Evolutionary conservation across 2,797 vertebrate species (phyloP).

Genomic region (Sparidentex hasta): DNA sequence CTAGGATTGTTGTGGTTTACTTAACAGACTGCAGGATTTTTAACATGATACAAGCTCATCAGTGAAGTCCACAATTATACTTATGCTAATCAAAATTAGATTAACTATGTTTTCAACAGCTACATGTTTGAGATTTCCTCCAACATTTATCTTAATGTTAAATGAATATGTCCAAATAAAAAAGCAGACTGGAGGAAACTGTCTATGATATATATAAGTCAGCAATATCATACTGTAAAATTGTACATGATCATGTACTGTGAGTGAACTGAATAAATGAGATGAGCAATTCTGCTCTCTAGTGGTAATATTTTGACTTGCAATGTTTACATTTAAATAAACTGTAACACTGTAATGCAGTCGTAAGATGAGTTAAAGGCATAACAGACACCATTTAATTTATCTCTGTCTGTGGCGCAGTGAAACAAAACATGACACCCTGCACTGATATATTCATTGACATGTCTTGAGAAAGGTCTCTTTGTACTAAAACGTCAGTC

Average conservation of each 20-base stretch:
- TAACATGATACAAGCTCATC: background rate
- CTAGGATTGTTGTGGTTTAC: conserved; percentile 50
- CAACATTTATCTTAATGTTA: background rate
- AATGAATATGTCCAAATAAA: background rate
- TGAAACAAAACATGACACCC: no score
- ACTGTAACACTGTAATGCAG: no score
- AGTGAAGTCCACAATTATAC: background rate
- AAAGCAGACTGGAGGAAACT: background rate
- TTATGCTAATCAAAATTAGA: background rate
- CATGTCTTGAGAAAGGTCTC: no score
- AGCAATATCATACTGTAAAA: conserved; percentile 2
- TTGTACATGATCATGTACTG: background rate
- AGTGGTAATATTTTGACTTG: conserved; percentile 53
- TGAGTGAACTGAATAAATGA: conserved; percentile 15
- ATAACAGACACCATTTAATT: no score
- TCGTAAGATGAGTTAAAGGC: no score
- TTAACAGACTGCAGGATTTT: conserved; percentile 24
- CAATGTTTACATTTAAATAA: background rate
- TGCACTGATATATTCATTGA: no score
- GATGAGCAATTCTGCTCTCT: conserved; percentile 73
- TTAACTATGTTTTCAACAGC: background rate
- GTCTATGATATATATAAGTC: background rate
- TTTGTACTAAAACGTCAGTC: no score
- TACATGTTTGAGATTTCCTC: conserved; percentile 11
- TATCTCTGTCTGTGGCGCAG: no score